Conservation (phyloP, 2,888 invertebrate species). For the Agonopterix subpropinquella region DNA sequence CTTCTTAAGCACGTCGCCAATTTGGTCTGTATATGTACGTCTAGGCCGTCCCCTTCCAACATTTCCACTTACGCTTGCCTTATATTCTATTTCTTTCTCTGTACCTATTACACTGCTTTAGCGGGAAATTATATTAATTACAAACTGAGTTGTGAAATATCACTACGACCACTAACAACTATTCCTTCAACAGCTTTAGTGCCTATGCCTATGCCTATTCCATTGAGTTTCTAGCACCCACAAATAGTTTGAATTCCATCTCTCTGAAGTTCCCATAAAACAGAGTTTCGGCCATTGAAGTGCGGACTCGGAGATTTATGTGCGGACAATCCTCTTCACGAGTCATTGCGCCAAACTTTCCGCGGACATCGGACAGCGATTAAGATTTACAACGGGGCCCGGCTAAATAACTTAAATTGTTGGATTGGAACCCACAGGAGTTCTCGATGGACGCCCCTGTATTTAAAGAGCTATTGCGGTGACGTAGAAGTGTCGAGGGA, state of each 20-base stretch:
- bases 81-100: no score
- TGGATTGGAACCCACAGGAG: conserved; percentile 29
- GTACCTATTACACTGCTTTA: no score
- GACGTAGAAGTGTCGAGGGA: conserved; percentile 10
- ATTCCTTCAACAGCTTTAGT: no score
- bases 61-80: no score
- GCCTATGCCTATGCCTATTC: no score
- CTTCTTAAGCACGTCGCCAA: no score
- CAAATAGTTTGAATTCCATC: conserved; percentile 1
- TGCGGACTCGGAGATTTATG: conserved; percentile 48
- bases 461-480: conserved; percentile 7
- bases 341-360: conserved; percentile 61
- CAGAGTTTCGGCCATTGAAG: conserved; percentile 6
- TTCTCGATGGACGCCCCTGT: neutral
- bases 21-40: no score
- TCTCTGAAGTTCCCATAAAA: conserved; percentile 11
- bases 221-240: no score
- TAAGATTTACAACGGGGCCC: conserved; percentile 63
- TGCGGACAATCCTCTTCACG: conserved; percentile 52
- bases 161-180: no score
- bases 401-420: conserved; percentile 67
- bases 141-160: no score
- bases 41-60: no score
- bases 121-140: no score
- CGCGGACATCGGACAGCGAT: conserved; percentile 38